A percentile compares a stretch with the other conserved stretches of the same genome.
phyloP scores from a whole-genome alignment of 2,888 invertebrate species.

The Dynastes tityus region DNA sequence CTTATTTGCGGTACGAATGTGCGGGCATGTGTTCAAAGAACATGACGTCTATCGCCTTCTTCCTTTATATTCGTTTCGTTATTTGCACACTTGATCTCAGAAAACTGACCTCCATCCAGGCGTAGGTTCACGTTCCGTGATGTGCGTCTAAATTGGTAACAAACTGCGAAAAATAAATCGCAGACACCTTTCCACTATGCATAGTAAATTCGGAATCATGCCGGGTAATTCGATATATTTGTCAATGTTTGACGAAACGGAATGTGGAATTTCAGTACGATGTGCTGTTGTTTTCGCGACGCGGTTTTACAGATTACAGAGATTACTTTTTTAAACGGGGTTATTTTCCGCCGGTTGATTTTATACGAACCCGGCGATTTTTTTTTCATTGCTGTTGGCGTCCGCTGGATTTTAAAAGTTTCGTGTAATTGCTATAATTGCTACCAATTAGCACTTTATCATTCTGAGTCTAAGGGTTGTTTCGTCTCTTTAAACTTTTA shows the following conservation, averaged over 20 bases:
- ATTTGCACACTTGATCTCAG: slow-evolving; percentile 25
- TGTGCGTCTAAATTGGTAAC: slow-evolving; percentile 16
- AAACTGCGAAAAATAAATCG: not conserved
- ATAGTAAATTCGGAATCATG: slow-evolving; percentile 15
- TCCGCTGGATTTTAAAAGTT: not conserved
- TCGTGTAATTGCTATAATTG: not conserved
- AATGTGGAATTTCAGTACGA: not conserved
- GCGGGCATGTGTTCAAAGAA: slow-evolving; percentile 5
- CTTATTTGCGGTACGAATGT: slow-evolving; percentile 30
- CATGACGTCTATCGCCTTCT: not conserved
- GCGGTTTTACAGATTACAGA: slow-evolving; percentile 3
- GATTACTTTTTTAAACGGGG: slow-evolving; percentile 10
- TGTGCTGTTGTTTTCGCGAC: not conserved
- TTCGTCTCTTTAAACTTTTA: too few relatives aligned
- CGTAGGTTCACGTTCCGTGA: not conserved
- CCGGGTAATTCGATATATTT: slow-evolving; percentile 13
- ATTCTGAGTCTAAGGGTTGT: too few relatives aligned
- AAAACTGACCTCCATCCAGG: not conserved
- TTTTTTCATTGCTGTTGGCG: not conserved
- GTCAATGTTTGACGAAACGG: slow-evolving; percentile 33
- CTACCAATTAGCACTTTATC: too few relatives aligned
- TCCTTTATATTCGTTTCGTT: not conserved
- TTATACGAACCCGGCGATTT: not conserved
- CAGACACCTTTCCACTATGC: slow-evolving; percentile 21
- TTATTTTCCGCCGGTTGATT: slow-evolving; percentile 9